Evolutionary conservation across 2,888 invertebrate genomes (phyloP).

Genomic region (Flexamia atlantica): DNA sequence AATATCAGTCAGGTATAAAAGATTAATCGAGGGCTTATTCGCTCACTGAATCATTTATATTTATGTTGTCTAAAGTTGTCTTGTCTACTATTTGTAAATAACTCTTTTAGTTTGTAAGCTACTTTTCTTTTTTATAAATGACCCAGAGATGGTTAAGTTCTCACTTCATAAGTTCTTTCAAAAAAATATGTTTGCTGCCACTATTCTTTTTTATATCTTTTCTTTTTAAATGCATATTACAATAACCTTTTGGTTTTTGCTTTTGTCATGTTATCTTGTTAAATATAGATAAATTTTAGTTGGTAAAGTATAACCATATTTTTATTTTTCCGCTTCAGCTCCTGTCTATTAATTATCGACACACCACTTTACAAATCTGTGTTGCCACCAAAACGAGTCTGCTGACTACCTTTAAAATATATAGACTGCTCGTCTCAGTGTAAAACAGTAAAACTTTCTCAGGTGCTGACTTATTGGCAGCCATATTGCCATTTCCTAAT

Average conservation of each 20-base stretch:
- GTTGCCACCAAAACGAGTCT: too few species aligned
- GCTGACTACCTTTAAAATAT: too few species aligned
- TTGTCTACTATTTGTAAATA: background rate
- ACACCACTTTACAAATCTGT: background rate
- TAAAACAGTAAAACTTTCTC: too few species aligned
- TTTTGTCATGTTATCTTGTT: constrained; percentile 37
- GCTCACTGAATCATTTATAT: constrained; percentile 31
- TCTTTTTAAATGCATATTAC: constrained; percentile 43
- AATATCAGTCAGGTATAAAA: background rate
- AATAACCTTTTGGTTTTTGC: constrained; percentile 22
- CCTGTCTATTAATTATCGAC: background rate
- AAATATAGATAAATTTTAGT: constrained; percentile 46
- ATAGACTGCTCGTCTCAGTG: too few species aligned
- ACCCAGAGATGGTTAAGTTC: constrained; percentile 2
- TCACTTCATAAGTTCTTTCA: constrained; percentile 41
- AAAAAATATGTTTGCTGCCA: background rate
- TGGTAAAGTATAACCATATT: constrained; percentile 33
- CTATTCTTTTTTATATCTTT: constrained; percentile 47
- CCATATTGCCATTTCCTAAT: too few species aligned
- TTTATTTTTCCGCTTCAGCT: constrained; percentile 37
- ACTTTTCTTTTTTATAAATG: constrained; percentile 12
- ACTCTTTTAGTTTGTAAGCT: background rate
- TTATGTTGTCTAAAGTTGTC: background rate
- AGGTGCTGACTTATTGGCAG: too few species aligned
- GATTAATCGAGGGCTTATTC: constrained; percentile 23